phyloP scores from a whole-genome alignment of 2,797 vertebrate genomes.

The Arctocebus calabarensis region DNA sequence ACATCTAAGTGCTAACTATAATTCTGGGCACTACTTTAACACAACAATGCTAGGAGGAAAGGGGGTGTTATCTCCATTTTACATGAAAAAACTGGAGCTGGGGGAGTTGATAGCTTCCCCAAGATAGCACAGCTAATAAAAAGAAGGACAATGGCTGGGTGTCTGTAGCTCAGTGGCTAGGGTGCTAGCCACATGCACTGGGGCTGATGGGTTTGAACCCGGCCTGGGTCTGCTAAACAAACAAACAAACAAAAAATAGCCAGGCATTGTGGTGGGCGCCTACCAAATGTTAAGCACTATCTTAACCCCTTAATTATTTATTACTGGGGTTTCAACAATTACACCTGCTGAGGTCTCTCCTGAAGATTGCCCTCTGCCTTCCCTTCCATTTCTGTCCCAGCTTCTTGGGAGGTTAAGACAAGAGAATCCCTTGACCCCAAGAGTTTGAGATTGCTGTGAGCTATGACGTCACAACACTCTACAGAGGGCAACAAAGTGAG shows the following conservation, averaged over 20 bases:
- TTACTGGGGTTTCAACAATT: background rate
- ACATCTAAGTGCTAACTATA: background rate
- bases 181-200: too few species aligned
- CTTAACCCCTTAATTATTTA: background rate
- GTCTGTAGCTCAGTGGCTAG: too few species aligned
- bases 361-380: background rate
- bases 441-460: too few species aligned
- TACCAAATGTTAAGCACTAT: background rate
- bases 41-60: background rate
- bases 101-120: too few species aligned
- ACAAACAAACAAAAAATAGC: too few species aligned
- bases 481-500: too few species aligned
- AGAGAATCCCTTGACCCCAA: too few species aligned
- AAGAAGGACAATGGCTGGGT: background rate
- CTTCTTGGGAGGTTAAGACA: too few species aligned
- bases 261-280: background rate
- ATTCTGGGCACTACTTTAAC: background rate
- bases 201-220: too few species aligned
- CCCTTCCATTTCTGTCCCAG: background rate
- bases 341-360: background rate
- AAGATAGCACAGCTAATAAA: background rate
- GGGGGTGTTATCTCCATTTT: background rate
- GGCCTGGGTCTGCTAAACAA: too few species aligned
- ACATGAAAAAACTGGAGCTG: background rate
- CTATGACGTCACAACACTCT: too few species aligned